Base-by-base conservation (phyloP, 2,888 invertebrate species). In the Ypsolopha scabrella region DNA sequence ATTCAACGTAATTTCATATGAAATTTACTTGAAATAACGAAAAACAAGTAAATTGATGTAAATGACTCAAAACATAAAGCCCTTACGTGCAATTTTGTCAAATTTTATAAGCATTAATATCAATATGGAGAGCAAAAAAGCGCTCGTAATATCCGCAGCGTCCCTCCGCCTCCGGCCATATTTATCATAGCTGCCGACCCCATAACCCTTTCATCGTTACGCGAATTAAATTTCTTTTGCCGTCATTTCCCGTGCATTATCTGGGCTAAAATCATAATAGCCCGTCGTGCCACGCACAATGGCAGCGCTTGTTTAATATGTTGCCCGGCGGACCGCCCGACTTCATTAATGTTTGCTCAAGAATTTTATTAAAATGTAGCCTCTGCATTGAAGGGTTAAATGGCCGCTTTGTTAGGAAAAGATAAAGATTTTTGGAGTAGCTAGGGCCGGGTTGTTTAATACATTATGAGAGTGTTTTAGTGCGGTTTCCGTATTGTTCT, bases 201-300 rank as follows among this genome's bases (percentile, higher is more conserved):
- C 60, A 67, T 79, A 85, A 86, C 86, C 86, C 85, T 85, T 86
- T 85, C 83, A 80, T 78, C 80, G 83, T 75, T 81, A 75, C 75
- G 80, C 77, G 83, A 85, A 85, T 86, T 85, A 83, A 85, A 86
- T 85, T 85, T 86, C 85, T 85, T 85, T 85, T 85, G 71, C 80
- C 82, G 85, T 86, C 85, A 86, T 85, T 86, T 86, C 86, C 86
- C 85, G 82, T 83, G 69, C 82, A 85, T 86, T 85, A 85, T 83
- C 83, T 78, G 77, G 81, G 82, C 74, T 81, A 78, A 77, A 81
- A 83, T 82, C 81, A 83, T 83, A 85, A 85, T 85, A 82, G 81
- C 62, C 62, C 65, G 68, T 68, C 67, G 64, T 59, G 65, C 66
- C 24, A 64, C 58, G 57, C 58, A 82, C 83, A 83, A 83, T 80